These are phyloP conservation scores for Hypselothyrea guttata DNA, from an alignment of 2,888 invertebrate genomes.

Conservation along the genomic window DNA sequence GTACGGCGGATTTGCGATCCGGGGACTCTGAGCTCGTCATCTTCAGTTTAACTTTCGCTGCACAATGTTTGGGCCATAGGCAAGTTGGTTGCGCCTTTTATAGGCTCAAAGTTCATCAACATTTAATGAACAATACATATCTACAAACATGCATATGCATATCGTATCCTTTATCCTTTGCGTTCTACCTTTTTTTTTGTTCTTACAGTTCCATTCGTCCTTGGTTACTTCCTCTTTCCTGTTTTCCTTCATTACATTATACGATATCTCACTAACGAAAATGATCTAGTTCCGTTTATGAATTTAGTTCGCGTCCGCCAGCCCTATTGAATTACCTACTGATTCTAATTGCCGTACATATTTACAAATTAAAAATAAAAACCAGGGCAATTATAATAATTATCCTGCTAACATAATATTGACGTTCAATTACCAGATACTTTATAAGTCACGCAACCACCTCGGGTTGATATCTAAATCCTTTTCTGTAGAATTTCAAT, in stretches of 20 bases:
- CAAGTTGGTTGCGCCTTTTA: conserved; percentile 39
- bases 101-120: conserved; percentile 33
- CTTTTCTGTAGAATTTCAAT: not conserved
- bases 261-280: not conserved
- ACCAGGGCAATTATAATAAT: conserved; percentile 69
- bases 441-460: conserved; percentile 52
- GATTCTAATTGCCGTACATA: conserved; percentile 38
- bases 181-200: not conserved
- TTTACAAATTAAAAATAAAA: conserved; percentile 46
- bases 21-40: conserved; percentile 23
- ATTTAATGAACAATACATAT: conserved; percentile 9
- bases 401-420: conserved; percentile 45
- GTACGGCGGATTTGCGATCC: conserved; percentile 38
- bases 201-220: not conserved
- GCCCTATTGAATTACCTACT: conserved; percentile 34
- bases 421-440: conserved; percentile 24
- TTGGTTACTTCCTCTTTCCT: not conserved
- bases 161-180: not conserved
- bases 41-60: not conserved
- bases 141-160: not conserved
- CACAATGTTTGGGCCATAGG: conserved; percentile 2
- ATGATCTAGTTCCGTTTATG: conserved; percentile 13
- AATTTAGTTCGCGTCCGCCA: conserved; percentile 3
- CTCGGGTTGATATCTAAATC: not conserved
- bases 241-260: not conserved